Evolutionary conservation across 1,140 invertebrate species (phyloP).

Genomic region (Cepaea nemoralis): DNA sequence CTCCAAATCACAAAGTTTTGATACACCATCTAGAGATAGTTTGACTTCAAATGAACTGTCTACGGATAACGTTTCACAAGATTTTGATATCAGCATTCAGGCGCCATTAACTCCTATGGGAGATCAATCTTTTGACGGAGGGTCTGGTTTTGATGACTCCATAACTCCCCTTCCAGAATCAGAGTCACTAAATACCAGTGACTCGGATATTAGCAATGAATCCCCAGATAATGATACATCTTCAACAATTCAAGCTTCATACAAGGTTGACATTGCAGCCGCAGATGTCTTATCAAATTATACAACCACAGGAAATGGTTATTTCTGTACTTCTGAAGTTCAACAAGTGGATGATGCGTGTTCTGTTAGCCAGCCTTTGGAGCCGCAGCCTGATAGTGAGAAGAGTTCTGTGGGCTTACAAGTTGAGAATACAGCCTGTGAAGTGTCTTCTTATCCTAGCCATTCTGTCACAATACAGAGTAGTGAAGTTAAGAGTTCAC

Average conservation of each 20-base stretch:
- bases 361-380: background rate
- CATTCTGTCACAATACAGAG: background rate
- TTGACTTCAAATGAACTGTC: background rate
- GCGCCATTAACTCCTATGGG: slow-evolving; percentile 4
- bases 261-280: background rate
- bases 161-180: background rate
- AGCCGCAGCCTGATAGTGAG: background rate
- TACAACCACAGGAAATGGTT: background rate
- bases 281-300: background rate
- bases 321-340: background rate
- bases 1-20: background rate
- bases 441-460: background rate
- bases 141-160: background rate
- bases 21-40: background rate
- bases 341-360: background rate
- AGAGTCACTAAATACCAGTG: background rate
- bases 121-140: background rate
- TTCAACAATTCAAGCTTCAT: background rate
- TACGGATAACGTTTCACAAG: background rate
- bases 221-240: background rate
- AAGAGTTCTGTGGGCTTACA: background rate
- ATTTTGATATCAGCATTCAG: background rate
- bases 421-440: background rate
- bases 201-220: background rate
- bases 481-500: background rate